Evolutionary conservation across 2,113 vertebrate genomes (phyloP).

Genomic region (Otocyon megalotis): DNA sequence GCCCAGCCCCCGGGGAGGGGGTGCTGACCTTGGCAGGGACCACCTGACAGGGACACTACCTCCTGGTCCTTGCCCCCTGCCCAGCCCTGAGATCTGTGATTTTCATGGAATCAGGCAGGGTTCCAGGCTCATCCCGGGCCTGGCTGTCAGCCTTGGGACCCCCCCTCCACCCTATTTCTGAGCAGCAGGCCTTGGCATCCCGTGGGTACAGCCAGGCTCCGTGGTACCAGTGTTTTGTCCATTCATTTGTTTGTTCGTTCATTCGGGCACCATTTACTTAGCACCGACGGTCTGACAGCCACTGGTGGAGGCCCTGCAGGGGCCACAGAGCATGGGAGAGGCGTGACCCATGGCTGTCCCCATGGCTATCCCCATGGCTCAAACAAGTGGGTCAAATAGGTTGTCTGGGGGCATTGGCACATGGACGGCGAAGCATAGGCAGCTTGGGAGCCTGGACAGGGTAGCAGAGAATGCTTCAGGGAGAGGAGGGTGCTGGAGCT

Average conservation of each 20-base stretch:
- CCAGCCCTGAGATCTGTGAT: not conserved
- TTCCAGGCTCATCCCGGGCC: not conserved
- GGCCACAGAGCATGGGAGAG: not conserved
- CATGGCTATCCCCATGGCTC: not conserved
- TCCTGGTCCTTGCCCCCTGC: accelerated
- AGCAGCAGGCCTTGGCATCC: not conserved
- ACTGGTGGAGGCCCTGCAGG: not conserved
- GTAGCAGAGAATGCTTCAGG: not conserved
- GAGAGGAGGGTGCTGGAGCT: not conserved
- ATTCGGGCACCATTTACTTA: not conserved
- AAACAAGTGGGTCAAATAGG: not conserved
- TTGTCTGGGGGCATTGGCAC: not conserved
- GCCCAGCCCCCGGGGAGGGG: accelerated
- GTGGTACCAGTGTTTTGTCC: not conserved
- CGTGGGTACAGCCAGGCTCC: accelerated
- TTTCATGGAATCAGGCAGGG: not conserved
- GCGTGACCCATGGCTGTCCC: not conserved
- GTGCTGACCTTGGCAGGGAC: not conserved
- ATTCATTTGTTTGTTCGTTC: not conserved
- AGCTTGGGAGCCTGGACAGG: not conserved
- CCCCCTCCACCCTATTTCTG: not conserved
- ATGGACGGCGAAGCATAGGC: accelerated
- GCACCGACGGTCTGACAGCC: not conserved
- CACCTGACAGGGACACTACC: not conserved
- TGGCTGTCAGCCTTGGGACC: accelerated